A percentile compares a stretch with the other conserved stretches of the same genome.
Evolutionary conservation across 2,797 vertebrate species (phyloP).

Genomic region (Xenentodon cancila): DNA sequence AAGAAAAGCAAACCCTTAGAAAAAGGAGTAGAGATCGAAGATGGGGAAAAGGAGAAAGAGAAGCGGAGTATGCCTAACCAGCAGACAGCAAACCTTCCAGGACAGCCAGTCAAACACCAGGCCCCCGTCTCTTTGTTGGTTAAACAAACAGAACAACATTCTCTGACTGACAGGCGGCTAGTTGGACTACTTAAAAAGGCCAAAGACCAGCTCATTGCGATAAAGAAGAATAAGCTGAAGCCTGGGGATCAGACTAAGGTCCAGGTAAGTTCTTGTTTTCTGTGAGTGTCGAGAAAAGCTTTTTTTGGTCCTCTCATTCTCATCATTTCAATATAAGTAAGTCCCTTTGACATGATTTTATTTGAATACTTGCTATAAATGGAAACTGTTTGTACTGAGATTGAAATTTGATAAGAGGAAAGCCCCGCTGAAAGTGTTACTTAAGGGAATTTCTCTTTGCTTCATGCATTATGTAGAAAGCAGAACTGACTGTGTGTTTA

Average conservation of each 20-base stretch:
- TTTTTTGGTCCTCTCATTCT: conserved; percentile 30
- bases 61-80: conserved; percentile 71
- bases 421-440: conserved; percentile 66
- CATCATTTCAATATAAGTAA: conserved; percentile 33
- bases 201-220: conserved; percentile 95
- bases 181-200: conserved; percentile 95
- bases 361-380: conserved; percentile 58
- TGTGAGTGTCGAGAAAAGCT: conserved; percentile 14
- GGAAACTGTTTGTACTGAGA: conserved; percentile 56
- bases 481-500: conserved; percentile 34
- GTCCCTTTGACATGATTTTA: conserved; percentile 40
- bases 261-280: conserved; percentile 85
- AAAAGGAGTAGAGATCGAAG: conserved; percentile 83
- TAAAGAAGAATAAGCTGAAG: conserved; percentile 97
- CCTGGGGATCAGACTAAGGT: conserved; percentile 92
- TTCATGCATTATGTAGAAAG: conserved; percentile 67
- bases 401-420: conserved; percentile 74
- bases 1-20: conserved; percentile 88
- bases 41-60: conserved; percentile 82
- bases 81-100: conserved; percentile 64
- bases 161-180: conserved; percentile 93
- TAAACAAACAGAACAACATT: conserved; percentile 92
- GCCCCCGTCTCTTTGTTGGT: conserved; percentile 88
- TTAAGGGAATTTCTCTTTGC: conserved; percentile 69
- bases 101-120: conserved; percentile 85